Percentiles rank a stretch among this genome's conserved stretches.
Evolutionary conservation across 2,888 invertebrate species (phyloP).

Genomic region (Lapara coniferarum): DNA sequence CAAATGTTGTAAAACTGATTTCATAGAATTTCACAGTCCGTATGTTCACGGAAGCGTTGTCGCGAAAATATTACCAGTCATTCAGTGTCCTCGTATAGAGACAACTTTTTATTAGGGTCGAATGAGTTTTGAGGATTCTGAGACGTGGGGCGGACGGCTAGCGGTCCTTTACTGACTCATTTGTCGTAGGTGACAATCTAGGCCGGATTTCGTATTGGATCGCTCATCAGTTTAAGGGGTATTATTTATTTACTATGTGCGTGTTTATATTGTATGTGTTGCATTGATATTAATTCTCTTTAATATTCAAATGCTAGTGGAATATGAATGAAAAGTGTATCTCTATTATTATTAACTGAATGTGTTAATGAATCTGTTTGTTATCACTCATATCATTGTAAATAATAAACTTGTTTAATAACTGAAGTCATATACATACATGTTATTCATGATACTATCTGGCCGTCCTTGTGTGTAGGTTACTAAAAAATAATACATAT

Average conservation of each 20-base stretch:
- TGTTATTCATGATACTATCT: too few relatives aligned
- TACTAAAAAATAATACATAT: too few relatives aligned
- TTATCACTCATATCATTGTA: too few relatives aligned
- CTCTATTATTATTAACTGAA: too few relatives aligned
- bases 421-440: too few relatives aligned
- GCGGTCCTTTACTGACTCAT: constrained; percentile 46
- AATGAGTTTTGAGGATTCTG: constrained; percentile 52
- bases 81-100: constrained; percentile 44
- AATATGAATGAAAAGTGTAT: too few relatives aligned
- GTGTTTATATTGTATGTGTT: constrained; percentile 39
- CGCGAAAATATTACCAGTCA: constrained; percentile 40
- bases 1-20: constrained; percentile 8
- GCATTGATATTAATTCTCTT: neutral
- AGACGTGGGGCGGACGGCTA: constrained; percentile 41
- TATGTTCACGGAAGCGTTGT: constrained; percentile 31
- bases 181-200: constrained; percentile 55
- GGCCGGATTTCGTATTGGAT: constrained; percentile 45
- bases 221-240: constrained; percentile 39
- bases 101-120: constrained; percentile 50
- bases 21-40: constrained; percentile 13
- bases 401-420: too few relatives aligned
- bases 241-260: constrained; percentile 27
- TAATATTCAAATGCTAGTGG: neutral
- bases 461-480: too few relatives aligned
- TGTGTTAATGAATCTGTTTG: too few relatives aligned